These are phyloP conservation scores for Crocidura indochinensis DNA, from an alignment of 2,797 vertebrate genomes.

Conservation along the genomic window DNA sequence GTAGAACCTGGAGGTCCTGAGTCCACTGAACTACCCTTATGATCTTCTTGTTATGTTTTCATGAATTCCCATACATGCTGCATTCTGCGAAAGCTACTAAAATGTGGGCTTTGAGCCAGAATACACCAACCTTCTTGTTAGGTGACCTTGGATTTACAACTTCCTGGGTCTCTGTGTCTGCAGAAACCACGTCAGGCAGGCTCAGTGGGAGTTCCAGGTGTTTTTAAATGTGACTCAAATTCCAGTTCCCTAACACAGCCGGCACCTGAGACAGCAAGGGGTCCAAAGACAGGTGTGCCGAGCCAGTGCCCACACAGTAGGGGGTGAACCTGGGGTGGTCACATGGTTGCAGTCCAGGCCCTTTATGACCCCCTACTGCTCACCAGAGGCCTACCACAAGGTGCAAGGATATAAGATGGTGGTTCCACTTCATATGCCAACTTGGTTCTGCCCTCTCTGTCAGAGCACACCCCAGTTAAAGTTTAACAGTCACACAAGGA, in stretches of 20 bases:
- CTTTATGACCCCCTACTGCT: not conserved
- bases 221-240: not conserved
- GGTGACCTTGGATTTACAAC: not conserved
- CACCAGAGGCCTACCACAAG: not conserved
- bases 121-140: too few species aligned
- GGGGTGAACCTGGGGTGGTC: not conserved
- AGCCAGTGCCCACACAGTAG: not conserved
- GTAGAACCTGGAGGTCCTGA: too few species aligned
- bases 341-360: not conserved
- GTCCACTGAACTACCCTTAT: too few species aligned
- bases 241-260: not conserved
- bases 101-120: too few species aligned
- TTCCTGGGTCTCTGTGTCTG: not conserved
- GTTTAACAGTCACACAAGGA: constrained; percentile 63
- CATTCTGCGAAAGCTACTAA: too few species aligned
- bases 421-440: not conserved
- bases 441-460: not conserved
- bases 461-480: constrained; percentile 55
- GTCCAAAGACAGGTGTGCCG: not conserved
- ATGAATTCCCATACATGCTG: too few species aligned
- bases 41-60: too few species aligned
- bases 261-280: fast-evolving
- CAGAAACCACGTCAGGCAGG: not conserved
- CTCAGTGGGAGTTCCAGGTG: not conserved
- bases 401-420: not conserved